phyloP scores from a whole-genome alignment of 2,888 invertebrate species.

The Nomada hirtipes region DNA sequence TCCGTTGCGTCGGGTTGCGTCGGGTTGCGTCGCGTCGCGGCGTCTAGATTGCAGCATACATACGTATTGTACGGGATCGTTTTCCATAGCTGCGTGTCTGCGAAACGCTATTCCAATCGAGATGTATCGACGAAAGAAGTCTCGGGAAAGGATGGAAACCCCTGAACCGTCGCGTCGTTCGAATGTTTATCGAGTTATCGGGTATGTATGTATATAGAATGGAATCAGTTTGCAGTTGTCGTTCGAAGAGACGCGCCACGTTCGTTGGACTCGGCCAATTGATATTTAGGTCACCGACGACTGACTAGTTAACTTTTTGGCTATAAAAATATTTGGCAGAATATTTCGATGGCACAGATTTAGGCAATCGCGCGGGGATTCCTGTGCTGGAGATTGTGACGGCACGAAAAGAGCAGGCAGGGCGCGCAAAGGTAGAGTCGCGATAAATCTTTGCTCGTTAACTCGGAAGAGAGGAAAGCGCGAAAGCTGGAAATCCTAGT shows the following conservation, averaged over 20 bases:
- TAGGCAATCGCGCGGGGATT: too few species aligned
- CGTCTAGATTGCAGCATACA: conserved; percentile 1
- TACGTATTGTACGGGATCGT: neutral
- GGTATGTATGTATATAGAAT: neutral
- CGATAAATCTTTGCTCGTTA: too few species aligned
- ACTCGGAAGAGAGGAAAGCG: too few species aligned
- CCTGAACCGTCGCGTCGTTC: conserved; percentile 1
- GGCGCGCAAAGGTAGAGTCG: too few species aligned
- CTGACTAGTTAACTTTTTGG: too few species aligned
- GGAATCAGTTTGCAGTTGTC: neutral
- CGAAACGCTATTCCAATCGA: neutral
- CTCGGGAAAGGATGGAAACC: conserved; percentile 3
- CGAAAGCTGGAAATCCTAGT: too few species aligned
- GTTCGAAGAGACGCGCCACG: neutral
- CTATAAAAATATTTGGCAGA: too few species aligned
- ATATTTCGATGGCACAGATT: too few species aligned
- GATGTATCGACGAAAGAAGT: neutral
- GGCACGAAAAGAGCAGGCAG: too few species aligned
- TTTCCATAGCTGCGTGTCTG: neutral
- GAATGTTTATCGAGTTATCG: conserved; percentile 33
- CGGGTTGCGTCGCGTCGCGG: neutral
- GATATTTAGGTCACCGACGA: neutral
- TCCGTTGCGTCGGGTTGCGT: neutral
- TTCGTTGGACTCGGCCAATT: neutral
- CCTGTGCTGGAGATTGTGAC: too few species aligned